Evolutionary conservation across 37 sponge, comb jelly and placozoan genomes (phyloP).

Genomic region (Amphimedon queenslandica): DNA sequence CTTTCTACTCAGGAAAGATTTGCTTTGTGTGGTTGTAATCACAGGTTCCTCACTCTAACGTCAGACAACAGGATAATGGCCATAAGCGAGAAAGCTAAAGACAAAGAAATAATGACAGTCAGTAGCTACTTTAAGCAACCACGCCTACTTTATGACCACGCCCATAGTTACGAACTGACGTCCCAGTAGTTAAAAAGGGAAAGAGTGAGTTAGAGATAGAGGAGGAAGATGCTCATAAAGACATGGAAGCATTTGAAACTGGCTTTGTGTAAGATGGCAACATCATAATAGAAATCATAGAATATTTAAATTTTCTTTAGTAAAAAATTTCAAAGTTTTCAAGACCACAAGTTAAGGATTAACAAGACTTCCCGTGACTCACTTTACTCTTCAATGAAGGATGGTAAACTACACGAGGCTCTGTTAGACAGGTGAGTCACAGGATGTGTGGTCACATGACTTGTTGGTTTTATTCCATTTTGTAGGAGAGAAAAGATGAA

Average conservation of each 20-base stretch:
- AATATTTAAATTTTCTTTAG: conserved; percentile 23
- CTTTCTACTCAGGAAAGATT: conserved; percentile 53
- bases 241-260: conserved; percentile 29
- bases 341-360: conserved; percentile 52
- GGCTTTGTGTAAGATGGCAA: conserved; percentile 25
- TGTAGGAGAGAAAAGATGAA: conserved; percentile 76
- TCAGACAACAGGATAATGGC: conserved; percentile 47
- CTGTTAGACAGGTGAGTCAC: conserved; percentile 59
- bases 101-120: conserved; percentile 60
- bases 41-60: conserved; percentile 67
- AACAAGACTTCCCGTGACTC: conserved; percentile 16
- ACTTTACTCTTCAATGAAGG: conserved; percentile 36
- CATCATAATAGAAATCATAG: conserved; percentile 9
- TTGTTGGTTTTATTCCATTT: neutral
- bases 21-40: conserved; percentile 68
- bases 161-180: conserved; percentile 19
- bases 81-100: conserved; percentile 55
- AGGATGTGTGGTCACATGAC: neutral
- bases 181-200: conserved; percentile 5
- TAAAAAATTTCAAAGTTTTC: conserved; percentile 81
- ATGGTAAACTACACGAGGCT: conserved; percentile 71
- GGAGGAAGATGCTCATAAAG: conserved; percentile 9
- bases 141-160: neutral
- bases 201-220: conserved; percentile 8
- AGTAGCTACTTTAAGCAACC: neutral